Conservation (phyloP, 2,888 invertebrate genomes). For the Dicycla oo region DNA sequence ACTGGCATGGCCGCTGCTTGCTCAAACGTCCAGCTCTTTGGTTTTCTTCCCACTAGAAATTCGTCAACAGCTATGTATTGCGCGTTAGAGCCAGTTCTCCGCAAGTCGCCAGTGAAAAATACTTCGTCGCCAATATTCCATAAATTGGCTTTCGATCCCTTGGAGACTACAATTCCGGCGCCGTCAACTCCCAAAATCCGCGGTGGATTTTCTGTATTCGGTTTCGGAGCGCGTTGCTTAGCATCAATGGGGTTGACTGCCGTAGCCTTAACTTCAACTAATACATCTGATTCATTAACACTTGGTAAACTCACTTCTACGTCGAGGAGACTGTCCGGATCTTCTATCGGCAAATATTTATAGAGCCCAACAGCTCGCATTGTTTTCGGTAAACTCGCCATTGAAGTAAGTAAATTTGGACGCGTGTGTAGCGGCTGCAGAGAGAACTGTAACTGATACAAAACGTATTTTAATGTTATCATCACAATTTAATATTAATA, state of each 20-base stretch:
- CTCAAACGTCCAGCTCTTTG: conserved; percentile 81
- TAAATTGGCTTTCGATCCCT: conserved; percentile 73
- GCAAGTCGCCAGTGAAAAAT: conserved; percentile 80
- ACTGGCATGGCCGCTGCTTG: conserved; percentile 86
- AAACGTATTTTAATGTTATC: conserved; percentile 20
- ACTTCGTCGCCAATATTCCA: conserved; percentile 83
- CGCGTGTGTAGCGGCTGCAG: conserved; percentile 26
- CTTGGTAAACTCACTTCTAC: conserved; percentile 78
- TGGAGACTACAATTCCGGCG: conserved; percentile 81
- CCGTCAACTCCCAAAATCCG: conserved; percentile 85
- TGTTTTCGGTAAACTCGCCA: conserved; percentile 76
- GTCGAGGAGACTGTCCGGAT: conserved; percentile 80
- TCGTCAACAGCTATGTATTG: conserved; percentile 82
- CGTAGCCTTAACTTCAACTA: conserved; percentile 83
- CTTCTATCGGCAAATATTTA: conserved; percentile 83
- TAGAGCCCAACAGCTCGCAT: conserved; percentile 86
- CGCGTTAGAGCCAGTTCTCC: conserved; percentile 82
- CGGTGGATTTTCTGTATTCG: conserved; percentile 73
- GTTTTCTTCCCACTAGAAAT: conserved; percentile 78
- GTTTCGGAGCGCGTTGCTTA: conserved; percentile 81
- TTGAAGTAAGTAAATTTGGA: conserved; percentile 36
- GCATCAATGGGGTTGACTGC: conserved; percentile 85
- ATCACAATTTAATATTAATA: conserved; percentile 1
- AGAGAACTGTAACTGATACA: conserved; percentile 38
- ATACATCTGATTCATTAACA: conserved; percentile 75